Evolutionary conservation across 2,113 vertebrate species (phyloP).

Genomic region (Phasianus colchicus): DNA sequence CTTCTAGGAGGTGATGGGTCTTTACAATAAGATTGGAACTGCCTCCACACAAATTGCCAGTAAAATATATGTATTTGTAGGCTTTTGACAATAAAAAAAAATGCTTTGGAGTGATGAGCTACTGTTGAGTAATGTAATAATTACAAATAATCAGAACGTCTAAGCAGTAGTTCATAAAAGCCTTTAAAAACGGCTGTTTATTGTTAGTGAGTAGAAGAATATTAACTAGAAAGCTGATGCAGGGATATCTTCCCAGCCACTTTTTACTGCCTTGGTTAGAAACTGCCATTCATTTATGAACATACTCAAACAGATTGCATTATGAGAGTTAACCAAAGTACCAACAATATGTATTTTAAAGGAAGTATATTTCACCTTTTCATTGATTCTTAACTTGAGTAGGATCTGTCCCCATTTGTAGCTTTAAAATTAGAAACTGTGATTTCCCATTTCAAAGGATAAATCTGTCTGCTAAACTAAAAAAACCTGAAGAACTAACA

Average conservation of each 20-base stretch:
- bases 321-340: neutral
- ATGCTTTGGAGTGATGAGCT: neutral
- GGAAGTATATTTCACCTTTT: neutral
- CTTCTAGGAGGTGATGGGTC: neutral
- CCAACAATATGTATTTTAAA: neutral
- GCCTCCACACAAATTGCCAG: fast-evolving
- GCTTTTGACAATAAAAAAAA: neutral
- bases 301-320: neutral
- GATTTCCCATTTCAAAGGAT: neutral
- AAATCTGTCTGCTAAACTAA: neutral
- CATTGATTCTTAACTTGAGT: neutral
- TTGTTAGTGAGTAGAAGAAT: neutral
- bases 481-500: fast-evolving
- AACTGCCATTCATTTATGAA: neutral
- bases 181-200: neutral
- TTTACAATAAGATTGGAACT: neutral
- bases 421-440: neutral
- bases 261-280: neutral
- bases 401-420: neutral
- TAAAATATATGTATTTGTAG: neutral
- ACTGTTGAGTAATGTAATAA: neutral
- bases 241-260: neutral
- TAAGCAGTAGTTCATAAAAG: neutral
- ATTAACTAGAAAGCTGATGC: neutral
- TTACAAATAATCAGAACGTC: neutral